phyloP scores from a whole-genome alignment of 2,888 invertebrate species.

The Lamellibrachia columna region DNA sequence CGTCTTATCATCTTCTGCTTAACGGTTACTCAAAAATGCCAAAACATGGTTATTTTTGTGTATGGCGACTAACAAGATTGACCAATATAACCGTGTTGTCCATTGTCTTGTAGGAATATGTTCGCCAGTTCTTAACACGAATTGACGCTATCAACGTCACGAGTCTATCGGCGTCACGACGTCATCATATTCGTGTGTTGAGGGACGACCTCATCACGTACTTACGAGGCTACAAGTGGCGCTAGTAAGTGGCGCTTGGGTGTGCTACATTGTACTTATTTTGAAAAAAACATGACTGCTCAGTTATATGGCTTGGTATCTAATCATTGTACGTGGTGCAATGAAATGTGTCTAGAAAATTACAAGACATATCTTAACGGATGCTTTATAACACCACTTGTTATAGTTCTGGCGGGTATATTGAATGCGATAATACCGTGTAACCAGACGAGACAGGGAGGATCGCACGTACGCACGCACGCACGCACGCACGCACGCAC shows the following conservation, averaged over 20 bases:
- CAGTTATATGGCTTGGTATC: too few species aligned
- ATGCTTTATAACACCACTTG: too few species aligned
- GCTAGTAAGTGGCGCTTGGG: conserved; percentile 25
- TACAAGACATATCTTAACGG: too few species aligned
- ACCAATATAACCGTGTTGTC: background rate
- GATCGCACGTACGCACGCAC: too few species aligned
- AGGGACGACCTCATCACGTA: conserved; percentile 33
- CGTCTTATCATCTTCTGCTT: background rate
- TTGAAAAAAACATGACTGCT: too few species aligned
- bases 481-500: too few species aligned
- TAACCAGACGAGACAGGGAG: too few species aligned
- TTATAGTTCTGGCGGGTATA: too few species aligned
- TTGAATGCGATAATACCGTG: too few species aligned
- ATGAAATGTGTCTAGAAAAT: too few species aligned
- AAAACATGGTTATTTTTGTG: background rate
- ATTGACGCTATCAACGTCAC: conserved; percentile 21
- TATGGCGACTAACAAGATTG: background rate
- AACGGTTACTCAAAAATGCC: background rate
- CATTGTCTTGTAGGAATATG: conserved; percentile 21
- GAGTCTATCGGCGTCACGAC: conserved; percentile 27
- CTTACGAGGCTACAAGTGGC: conserved; percentile 36
- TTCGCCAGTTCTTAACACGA: conserved; percentile 31
- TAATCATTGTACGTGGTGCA: too few species aligned
- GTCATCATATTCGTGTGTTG: conserved; percentile 30
- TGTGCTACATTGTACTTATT: too few species aligned